Evolutionary conservation across 1,140 invertebrate species (phyloP), one percentile per base, ranked within the genome.

Genomic region (Leptonema lineaticorne): DNA sequence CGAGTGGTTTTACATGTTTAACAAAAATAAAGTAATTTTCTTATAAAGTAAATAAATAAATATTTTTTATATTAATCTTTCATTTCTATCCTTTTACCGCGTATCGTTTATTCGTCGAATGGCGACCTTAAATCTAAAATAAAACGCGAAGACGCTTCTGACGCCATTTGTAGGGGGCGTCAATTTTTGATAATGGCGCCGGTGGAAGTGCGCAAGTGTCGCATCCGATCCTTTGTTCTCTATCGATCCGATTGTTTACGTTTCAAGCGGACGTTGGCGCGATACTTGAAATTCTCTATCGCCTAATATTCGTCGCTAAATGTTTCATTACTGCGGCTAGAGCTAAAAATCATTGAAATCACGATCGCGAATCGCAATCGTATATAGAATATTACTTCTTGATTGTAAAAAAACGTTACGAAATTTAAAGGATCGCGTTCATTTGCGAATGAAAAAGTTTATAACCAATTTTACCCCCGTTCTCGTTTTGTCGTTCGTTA

Each of bases 1-100:
- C 81, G 79, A 82, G 79, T 79, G 79, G 79, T 81, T 82, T 83
- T 82, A 83, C 80, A 83, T 82, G 79, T 83, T 83, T 81, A 83
- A 82, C 80, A 81, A 82, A 62, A n/a, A n/a, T n/a, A n/a, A 82
- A 37, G 78, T 81, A 82, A 83, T 82, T 69, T 83, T 83, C 81
- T 79, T 83, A 82, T 81, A 81, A 81, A 78, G 77, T 71, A 71
- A 67, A 66, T 48, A 72, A 68, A 64, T 77, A 77, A 73, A 73
- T 73, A 73, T 73, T 73, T 73, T 73, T 73, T 73, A 72, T 45
- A 73, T 33, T 18, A 45, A 18, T 24, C 53, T 70, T 26, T 73
- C 67, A n/a, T 69, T 41, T 41, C 28, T 58, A 50, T 24, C 22
- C 50, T 53, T n/a, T 2, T 3, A 53, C 22, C 22, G 7, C n/a